Evolutionary conservation across 2,113 vertebrate species (phyloP), one percentile per base, ranked within the genome.

Genomic region (Garra rufa): DNA sequence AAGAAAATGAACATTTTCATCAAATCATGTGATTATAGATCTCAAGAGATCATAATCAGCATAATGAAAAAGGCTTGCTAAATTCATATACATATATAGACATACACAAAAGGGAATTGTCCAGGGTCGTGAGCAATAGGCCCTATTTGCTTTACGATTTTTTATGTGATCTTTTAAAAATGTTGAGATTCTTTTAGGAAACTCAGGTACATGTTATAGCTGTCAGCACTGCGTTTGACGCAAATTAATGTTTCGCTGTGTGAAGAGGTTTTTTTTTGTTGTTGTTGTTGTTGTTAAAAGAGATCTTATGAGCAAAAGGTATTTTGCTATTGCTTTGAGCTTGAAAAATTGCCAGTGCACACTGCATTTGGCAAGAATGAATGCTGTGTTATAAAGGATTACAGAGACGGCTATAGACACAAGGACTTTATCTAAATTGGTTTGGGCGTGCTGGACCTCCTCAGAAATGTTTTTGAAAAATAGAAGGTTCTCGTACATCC

Each of bases 391-490:
- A 34, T 38, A 61, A 73, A 48, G 61, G 8, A 55, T 57, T 76
- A 69, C 11, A 38, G 21, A 67, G 19, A 55, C 52, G 19, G n/a
- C 50, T 52, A 8, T 30, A 67, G 30, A 38, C 30, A 19, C 17
- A 41, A 38, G 17, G 65, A 38, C 30, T 38, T 67, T 4, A 69
- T 17, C 17, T 69, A 26, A 28, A 78, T 13, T 44, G 46, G 75
- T 44, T 1, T 81, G 30, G 30, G 19, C 73, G 61, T 63, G 46
- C n/a, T 79, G 59, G 46, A 46, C 65, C 76, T 76, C 41, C 65
- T 52, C 50, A 74, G n/a, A 75, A 30, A 50, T 85, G 5, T 71
- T 77, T 82, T 87, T 77, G 73, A 52, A 46, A 43, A 70, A 15
- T 59, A n/a, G 7, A 57, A 52, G 21, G 85, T 83, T 48, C 17